Percentiles rank a stretch among this genome's conserved stretches.
phyloP scores from a whole-genome alignment of 1,140 invertebrate genomes.

The Drosophila chauvacae region DNA sequence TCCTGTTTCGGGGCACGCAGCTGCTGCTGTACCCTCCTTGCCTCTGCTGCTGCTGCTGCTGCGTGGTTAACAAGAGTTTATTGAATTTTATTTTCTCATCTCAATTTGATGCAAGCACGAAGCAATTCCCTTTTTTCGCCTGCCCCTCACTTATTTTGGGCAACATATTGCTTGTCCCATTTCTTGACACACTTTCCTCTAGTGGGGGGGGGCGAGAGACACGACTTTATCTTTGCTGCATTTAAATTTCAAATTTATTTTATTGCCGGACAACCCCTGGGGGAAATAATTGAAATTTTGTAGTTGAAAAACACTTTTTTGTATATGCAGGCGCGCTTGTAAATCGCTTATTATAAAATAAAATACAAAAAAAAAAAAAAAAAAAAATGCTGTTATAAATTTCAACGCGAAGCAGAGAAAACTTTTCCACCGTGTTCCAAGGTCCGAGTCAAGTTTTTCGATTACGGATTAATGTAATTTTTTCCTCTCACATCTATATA shows the following conservation, averaged over 20 bases:
- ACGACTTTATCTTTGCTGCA: constrained; percentile 47
- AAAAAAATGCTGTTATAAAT: constrained; percentile 52
- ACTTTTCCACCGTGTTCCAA: constrained; percentile 65
- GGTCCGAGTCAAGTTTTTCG: constrained; percentile 72
- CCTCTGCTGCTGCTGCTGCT: constrained; percentile 11
- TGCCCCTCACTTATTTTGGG: constrained; percentile 39
- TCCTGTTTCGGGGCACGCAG: constrained; percentile 63
- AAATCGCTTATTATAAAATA: constrained; percentile 78
- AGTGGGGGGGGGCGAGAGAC: background rate
- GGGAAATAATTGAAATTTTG: constrained; percentile 80
- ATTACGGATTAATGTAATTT: constrained; percentile 83
- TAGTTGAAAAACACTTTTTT: constrained; percentile 74
- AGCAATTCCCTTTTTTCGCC: constrained; percentile 38
- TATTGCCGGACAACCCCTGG: constrained; percentile 49
- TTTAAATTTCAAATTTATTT: constrained; percentile 82
- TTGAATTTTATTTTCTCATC: constrained; percentile 83
- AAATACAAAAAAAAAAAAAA: constrained; percentile 1
- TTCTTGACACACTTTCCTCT: constrained; percentile 39
- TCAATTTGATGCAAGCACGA: constrained; percentile 78
- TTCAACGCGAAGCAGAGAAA: constrained; percentile 55
- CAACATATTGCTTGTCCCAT: constrained; percentile 71
- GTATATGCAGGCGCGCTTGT: constrained; percentile 49
- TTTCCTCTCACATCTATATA: constrained; percentile 34
- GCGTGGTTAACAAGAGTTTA: constrained; percentile 83
- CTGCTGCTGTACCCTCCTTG: constrained; percentile 19